These are phyloP conservation scores for Cordilura impudica DNA, from an alignment of 2,888 invertebrate species.

Conservation along the genomic window DNA sequence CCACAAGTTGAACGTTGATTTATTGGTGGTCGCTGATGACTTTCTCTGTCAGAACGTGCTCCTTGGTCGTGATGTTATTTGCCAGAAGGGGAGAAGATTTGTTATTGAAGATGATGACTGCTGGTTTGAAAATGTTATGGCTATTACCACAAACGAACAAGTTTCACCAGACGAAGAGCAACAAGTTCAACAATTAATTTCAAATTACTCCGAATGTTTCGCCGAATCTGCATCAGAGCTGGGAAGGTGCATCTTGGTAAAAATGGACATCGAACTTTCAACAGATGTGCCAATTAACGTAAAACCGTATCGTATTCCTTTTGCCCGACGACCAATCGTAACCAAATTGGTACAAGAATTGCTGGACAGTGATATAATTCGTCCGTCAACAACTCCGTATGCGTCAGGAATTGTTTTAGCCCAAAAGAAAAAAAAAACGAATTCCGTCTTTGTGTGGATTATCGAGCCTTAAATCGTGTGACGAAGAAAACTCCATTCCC, in stretches of 20 bases:
- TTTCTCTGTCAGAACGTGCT: slow-evolving; percentile 39
- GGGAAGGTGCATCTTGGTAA: slow-evolving; percentile 2
- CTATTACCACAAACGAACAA: neutral
- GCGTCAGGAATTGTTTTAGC: too few relatives aligned
- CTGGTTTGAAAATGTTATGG: slow-evolving; percentile 14
- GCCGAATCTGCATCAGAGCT: slow-evolving; percentile 12
- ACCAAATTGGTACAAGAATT: slow-evolving; percentile 7
- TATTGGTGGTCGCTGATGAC: slow-evolving; percentile 44
- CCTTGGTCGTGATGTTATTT: slow-evolving; percentile 41
- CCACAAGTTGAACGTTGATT: slow-evolving; percentile 13
- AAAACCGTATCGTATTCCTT: slow-evolving; percentile 50
- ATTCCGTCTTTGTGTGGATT: slow-evolving; percentile 51
- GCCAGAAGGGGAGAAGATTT: slow-evolving; percentile 36
- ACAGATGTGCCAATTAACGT: slow-evolving; percentile 15
- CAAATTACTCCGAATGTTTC: neutral
- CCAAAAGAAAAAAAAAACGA: slow-evolving; percentile 51
- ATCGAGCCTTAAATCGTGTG: slow-evolving; percentile 40
- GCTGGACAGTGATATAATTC: slow-evolving; percentile 17
- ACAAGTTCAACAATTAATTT: slow-evolving; percentile 1
- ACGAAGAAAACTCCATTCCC: slow-evolving; percentile 37
- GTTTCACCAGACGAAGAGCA: neutral
- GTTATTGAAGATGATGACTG: slow-evolving; percentile 47
- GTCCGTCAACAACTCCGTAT: slow-evolving; percentile 31
- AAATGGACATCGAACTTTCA: slow-evolving; percentile 34
- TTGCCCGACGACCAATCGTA: slow-evolving; percentile 34